These are phyloP conservation scores for Drosophila cracens DNA, from an alignment of 2,888 invertebrate species.

Conservation along the genomic window DNA sequence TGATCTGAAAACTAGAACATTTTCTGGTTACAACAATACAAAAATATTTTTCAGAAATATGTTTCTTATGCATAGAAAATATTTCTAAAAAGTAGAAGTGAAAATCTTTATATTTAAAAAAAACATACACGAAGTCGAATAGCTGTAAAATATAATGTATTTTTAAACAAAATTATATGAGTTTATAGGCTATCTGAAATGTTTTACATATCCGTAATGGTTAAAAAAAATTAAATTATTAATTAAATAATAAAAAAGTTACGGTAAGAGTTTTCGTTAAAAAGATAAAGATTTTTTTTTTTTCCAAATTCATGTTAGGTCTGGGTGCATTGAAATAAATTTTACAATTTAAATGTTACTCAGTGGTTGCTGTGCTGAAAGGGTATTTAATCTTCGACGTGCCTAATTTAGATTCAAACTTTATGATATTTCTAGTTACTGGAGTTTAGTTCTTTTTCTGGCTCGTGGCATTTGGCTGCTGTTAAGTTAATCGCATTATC, in stretches of 20 bases:
- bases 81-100: background rate
- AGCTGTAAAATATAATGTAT: background rate
- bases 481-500: conserved; percentile 16
- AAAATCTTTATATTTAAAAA: background rate
- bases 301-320: background rate
- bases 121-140: background rate
- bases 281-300: background rate
- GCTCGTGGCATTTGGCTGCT: background rate
- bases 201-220: background rate
- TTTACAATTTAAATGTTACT: background rate
- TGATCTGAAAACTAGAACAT: background rate
- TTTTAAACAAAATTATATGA: background rate
- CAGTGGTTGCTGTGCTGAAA: background rate
- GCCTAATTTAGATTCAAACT: background rate
- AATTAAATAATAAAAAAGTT: background rate
- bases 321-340: background rate
- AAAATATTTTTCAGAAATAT: background rate
- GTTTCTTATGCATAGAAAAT: background rate
- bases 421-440: conserved; percentile 15
- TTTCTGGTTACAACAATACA: background rate
- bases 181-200: background rate
- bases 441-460: background rate
- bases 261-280: background rate
- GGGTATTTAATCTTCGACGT: background rate
- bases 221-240: background rate